Percentiles rank a stretch among this genome's conserved stretches.
phyloP scores from a whole-genome alignment of 2,113 vertebrate species.

The Oplegnathus fasciatus region DNA sequence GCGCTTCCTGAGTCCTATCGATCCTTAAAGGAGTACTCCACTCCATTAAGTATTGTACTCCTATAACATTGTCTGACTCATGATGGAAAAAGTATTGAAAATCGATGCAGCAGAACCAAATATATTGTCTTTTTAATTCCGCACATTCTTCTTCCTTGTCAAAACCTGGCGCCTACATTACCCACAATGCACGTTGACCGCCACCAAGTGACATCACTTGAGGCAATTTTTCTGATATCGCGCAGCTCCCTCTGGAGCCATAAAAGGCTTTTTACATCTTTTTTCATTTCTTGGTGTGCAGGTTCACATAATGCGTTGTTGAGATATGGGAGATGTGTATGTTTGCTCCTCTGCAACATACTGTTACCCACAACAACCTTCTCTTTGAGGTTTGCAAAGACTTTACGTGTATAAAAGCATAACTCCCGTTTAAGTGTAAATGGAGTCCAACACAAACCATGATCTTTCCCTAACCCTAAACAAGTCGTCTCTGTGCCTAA shows the following conservation, averaged over 20 bases:
- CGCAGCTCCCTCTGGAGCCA: no score
- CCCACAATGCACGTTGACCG: neutral
- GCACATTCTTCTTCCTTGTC: no score
- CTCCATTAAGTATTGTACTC: no score
- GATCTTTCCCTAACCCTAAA: neutral
- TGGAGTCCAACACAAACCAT: no score
- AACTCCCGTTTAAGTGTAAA: neutral
- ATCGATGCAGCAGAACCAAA: neutral
- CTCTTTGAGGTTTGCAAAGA: neutral
- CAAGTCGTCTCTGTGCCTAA: no score
- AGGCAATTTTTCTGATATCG: no score
- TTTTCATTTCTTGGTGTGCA: neutral
- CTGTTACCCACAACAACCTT: neutral
- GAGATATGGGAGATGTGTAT: neutral
- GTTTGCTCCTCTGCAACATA: neutral
- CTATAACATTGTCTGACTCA: neutral
- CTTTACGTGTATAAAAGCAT: neutral
- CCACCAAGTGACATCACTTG: neutral
- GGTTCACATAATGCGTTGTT: neutral
- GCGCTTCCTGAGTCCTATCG: neutral
- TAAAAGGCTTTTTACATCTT: no score
- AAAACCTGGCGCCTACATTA: neutral
- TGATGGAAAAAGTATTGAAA: neutral
- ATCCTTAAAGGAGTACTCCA: neutral
- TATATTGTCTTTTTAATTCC: neutral